A percentile compares a stretch with the other conserved stretches of the same genome.
These are phyloP conservation scores for Falco columbarius DNA, from an alignment of 2,797 vertebrate species.

Conservation along the genomic window DNA sequence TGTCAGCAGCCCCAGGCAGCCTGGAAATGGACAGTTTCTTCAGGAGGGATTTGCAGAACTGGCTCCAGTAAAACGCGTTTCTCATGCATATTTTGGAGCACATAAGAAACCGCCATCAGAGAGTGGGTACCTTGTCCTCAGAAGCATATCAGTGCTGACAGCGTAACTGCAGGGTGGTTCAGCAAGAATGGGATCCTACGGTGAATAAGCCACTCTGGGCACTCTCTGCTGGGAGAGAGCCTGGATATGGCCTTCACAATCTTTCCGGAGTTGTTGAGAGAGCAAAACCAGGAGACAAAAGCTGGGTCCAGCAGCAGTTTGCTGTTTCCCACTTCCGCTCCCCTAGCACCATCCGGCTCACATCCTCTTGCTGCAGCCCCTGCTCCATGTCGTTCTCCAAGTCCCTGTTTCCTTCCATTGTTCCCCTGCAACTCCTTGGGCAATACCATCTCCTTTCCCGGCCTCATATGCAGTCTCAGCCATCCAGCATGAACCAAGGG, in stretches of 20 bases:
- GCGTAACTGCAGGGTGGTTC: fast-evolving
- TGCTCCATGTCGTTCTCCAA: fast-evolving
- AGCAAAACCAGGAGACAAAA: not conserved
- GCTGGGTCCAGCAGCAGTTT: not conserved
- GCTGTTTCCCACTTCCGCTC: not conserved
- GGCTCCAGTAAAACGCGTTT: not conserved
- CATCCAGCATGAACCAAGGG: not conserved
- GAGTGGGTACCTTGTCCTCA: not conserved
- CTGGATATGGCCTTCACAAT: not conserved
- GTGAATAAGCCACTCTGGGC: not conserved
- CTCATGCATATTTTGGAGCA: not conserved
- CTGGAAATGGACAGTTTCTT: not conserved
- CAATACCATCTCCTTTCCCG: not conserved
- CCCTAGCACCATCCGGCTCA: not conserved
- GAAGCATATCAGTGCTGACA: not conserved
- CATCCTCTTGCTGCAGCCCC: not conserved
- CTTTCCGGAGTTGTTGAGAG: not conserved
- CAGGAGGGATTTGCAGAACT: not conserved
- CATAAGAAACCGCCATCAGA: not conserved
- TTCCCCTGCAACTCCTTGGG: not conserved
- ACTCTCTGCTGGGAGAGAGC: not conserved
- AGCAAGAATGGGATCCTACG: not conserved
- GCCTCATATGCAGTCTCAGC: not conserved
- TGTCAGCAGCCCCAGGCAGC: not conserved
- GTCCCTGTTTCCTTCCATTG: not conserved